These are phyloP conservation scores for Diplodus puntazzo DNA, from an alignment of 2,797 vertebrate genomes.

Conservation along the genomic window DNA sequence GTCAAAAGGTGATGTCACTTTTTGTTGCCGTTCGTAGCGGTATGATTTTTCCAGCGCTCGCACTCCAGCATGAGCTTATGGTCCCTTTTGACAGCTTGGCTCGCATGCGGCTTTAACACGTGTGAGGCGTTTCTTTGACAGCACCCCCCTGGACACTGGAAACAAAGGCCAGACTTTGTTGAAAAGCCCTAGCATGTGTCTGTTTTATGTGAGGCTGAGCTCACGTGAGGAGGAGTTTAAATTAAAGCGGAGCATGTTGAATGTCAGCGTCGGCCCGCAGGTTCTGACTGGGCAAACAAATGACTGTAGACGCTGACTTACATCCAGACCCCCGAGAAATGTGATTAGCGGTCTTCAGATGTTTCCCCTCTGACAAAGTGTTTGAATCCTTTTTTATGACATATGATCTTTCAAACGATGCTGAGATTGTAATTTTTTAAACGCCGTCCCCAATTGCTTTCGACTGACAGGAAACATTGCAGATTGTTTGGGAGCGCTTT, in stretches of 20 bases:
- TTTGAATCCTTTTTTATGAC: slow-evolving; percentile 33
- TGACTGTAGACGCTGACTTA: slow-evolving; percentile 49
- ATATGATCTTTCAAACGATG: slow-evolving; percentile 27
- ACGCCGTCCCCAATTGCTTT: slow-evolving; percentile 23
- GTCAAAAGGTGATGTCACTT: slow-evolving; percentile 32
- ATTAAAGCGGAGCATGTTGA: slow-evolving; percentile 53
- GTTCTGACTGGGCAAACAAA: slow-evolving; percentile 44
- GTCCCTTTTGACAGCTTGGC: slow-evolving; percentile 55
- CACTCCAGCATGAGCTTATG: slow-evolving; percentile 49
- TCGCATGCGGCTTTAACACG: slow-evolving; percentile 71
- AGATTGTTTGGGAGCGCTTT: slow-evolving; percentile 53
- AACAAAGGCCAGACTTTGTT: slow-evolving; percentile 67
- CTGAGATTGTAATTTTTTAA: slow-evolving; percentile 22
- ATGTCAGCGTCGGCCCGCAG: slow-evolving; percentile 45
- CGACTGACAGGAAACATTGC: slow-evolving; percentile 40
- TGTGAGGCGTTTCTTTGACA: slow-evolving; percentile 69
- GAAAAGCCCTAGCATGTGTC: slow-evolving; percentile 51
- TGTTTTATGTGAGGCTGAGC: slow-evolving; percentile 55
- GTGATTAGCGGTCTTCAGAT: slow-evolving; percentile 11
- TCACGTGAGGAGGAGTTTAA: slow-evolving; percentile 57
- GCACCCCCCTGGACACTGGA: slow-evolving; percentile 47
- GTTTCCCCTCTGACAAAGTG: too few species aligned
- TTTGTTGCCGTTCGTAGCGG: slow-evolving; percentile 45
- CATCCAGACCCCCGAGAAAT: slow-evolving; percentile 41
- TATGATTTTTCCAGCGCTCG: slow-evolving; percentile 51